Percentiles rank a stretch among this genome's conserved stretches.
Evolutionary conservation across 2,888 invertebrate species (phyloP).

Genomic region (Phania funesta): DNA sequence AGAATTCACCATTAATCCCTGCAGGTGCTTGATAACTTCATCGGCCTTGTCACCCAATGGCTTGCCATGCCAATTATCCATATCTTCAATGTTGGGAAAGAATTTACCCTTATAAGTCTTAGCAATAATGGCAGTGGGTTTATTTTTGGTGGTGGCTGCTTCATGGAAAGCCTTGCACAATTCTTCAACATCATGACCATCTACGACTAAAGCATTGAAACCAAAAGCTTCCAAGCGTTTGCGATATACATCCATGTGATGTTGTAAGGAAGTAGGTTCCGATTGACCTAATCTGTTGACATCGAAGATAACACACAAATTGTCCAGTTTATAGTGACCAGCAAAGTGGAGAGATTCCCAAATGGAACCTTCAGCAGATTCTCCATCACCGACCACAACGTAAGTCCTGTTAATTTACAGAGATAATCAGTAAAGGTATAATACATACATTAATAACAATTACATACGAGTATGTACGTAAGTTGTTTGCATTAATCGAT

Average conservation of each 20-base stretch:
- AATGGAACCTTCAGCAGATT: conserved; percentile 98
- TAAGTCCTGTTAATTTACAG: conserved; percentile 86
- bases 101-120: conserved; percentile 97
- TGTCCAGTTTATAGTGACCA: conserved; percentile 96
- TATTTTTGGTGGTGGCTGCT: conserved; percentile 86
- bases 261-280: conserved; percentile 95
- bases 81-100: conserved; percentile 94
- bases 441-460: too few relatives aligned
- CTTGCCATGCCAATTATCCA: conserved; percentile 99
- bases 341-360: conserved; percentile 99
- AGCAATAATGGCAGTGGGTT: conserved; percentile 95
- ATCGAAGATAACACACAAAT: conserved; percentile 97
- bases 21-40: conserved; percentile 85
- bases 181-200: conserved; percentile 97
- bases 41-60: conserved; percentile 92
- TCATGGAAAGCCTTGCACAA: conserved; percentile 93
- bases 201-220: conserved; percentile 93
- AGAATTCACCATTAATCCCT: conserved; percentile 80
- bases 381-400: conserved; percentile 98
- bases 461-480: too few relatives aligned
- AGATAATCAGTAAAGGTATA: neutral
- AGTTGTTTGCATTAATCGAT: too few relatives aligned
- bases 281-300: conserved; percentile 98
- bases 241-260: conserved; percentile 91
- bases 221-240: conserved; percentile 94